These are phyloP conservation scores for Dreissena rostriformis DNA, from an alignment of 1,140 invertebrate species.

Conservation along the genomic window DNA sequence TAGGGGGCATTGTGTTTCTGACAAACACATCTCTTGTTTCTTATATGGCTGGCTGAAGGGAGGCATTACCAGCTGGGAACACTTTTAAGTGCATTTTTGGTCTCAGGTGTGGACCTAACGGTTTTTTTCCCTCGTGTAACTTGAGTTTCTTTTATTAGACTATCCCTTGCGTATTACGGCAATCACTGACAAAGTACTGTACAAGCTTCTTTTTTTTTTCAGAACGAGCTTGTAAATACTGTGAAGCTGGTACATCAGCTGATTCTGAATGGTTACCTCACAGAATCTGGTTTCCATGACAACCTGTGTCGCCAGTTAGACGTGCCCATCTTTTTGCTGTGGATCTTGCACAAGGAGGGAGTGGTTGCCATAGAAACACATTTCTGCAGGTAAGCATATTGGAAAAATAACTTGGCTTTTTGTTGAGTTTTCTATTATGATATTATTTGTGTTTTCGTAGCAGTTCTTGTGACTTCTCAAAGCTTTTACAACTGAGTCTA, in stretches of 20 bases:
- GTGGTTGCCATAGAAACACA: slow-evolving; percentile 21
- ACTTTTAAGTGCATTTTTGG: too few relatives aligned
- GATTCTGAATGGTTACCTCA: not conserved
- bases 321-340: slow-evolving; percentile 6
- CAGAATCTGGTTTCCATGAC: not conserved
- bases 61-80: too few relatives aligned
- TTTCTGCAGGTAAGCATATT: slow-evolving; percentile 10
- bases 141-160: too few relatives aligned
- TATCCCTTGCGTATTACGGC: too few relatives aligned
- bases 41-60: too few relatives aligned
- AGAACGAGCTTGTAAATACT: slow-evolving; percentile 1
- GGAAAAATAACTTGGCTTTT: not conserved
- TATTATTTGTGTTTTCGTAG: not conserved
- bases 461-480: not conserved
- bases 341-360: slow-evolving; percentile 37
- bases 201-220: too few relatives aligned
- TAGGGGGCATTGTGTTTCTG: too few relatives aligned
- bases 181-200: too few relatives aligned
- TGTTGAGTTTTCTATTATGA: not conserved
- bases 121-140: too few relatives aligned
- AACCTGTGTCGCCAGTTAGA: not conserved
- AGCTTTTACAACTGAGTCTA: not conserved
- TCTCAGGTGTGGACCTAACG: too few relatives aligned
- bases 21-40: too few relatives aligned
- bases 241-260: slow-evolving; percentile 7